Base-by-base conservation (phyloP, 2,113 vertebrate genomes). In the Cyanoderma ruficeps region DNA sequence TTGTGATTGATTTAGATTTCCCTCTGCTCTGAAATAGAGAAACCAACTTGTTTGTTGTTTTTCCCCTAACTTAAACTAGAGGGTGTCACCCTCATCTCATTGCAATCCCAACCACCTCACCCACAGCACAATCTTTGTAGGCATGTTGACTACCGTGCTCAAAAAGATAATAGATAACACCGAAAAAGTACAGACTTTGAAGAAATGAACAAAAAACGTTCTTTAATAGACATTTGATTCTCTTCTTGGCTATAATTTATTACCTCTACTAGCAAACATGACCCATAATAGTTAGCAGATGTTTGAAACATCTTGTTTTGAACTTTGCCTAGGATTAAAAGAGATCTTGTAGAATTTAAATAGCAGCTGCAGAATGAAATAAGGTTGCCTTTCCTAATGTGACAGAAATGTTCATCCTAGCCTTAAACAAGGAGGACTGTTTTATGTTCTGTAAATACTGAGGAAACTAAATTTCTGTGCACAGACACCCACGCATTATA, bases 281-380 rank as follows among this genome's bases (percentile, higher is more conserved):
- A 90, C 65, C 87, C 23, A 2, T 96, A 96, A 97, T 81, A 93
- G 87, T 63, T 90, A 89, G 76, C 96, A 96, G 95, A 97, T 96
- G 96, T 91, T 90, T 87, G 65, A 93, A 95, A 89, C 39, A 53
- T 92, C 69, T 84, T 3, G 1, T 87, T 94, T 68, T 96, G 92
- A 96, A 96, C 92, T 96, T 95, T 91, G 79, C 42, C 28, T 78
- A 84, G 87, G 89, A 96, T 92, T 90, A 89, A 94, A 94, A 94
- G 92, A 90, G 63, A 91, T 89, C 82, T 93, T 11, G 2, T 50
- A 82, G 49, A 49, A 72, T 91, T 96, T 82, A 90, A 95, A 96
- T 28, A 82, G 69, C 93, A 97, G 80, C 60, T 93, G 80, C 49
- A 91, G 77, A 90, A 90, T 91, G 81, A 96, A 97, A 96, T 79